These are phyloP conservation scores for Drosophila algonquin DNA, from an alignment of 2,888 invertebrate genomes.

Conservation along the genomic window DNA sequence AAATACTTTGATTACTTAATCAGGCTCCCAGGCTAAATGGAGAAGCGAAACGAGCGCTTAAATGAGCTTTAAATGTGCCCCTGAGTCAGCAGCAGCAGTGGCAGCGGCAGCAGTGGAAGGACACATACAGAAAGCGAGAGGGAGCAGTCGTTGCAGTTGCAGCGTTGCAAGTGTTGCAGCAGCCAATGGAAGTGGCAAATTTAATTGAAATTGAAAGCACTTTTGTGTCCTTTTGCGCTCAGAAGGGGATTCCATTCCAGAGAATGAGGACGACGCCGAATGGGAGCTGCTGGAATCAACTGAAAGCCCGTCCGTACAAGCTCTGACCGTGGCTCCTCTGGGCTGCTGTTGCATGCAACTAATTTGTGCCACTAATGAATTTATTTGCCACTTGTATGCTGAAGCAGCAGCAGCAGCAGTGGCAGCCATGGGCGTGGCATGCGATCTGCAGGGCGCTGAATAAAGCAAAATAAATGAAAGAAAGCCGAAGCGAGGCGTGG, in stretches of 20 bases:
- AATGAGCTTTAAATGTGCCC: constrained; percentile 78
- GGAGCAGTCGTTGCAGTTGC: constrained; percentile 42
- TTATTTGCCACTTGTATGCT: constrained; percentile 80
- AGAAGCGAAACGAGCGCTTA: constrained; percentile 72
- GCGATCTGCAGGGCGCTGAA: constrained; percentile 49
- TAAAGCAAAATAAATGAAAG: constrained; percentile 75
- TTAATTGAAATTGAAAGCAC: constrained; percentile 80
- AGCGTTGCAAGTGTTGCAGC: constrained; percentile 21
- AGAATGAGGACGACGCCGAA: neutral
- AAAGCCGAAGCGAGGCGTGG: neutral
- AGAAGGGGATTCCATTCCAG: constrained; percentile 5
- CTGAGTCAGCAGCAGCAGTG: constrained; percentile 69
- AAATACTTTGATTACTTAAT: constrained; percentile 80
- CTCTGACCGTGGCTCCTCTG: constrained; percentile 9
- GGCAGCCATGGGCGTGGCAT: constrained; percentile 62
- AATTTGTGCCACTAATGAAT: constrained; percentile 80
- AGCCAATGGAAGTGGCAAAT: constrained; percentile 63
- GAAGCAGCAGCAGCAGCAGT: constrained; percentile 42
- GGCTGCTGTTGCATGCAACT: constrained; percentile 74
- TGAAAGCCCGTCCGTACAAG: neutral
- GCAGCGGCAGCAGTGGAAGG: constrained; percentile 60
- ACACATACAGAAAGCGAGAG: constrained; percentile 18
- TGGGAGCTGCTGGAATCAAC: constrained; percentile 10
- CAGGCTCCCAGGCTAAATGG: constrained; percentile 56
- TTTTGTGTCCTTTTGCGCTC: constrained; percentile 72